Evolutionary conservation across 2,113 vertebrate genomes (phyloP).

Genomic region (Clarias magur): DNA sequence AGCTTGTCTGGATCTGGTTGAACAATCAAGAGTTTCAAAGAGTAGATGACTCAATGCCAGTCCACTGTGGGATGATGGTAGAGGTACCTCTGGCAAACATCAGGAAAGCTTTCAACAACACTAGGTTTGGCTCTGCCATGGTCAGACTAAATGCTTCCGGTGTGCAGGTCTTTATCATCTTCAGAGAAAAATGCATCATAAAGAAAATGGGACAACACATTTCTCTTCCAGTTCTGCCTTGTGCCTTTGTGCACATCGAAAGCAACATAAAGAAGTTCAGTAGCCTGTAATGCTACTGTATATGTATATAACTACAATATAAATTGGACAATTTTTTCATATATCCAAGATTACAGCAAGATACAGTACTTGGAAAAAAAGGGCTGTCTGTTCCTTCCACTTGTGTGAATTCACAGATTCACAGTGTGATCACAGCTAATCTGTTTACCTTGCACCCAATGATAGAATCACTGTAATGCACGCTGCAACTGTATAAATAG

Average conservation of each 20-base stretch:
- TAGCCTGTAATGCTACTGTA: neutral
- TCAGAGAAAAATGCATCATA: slow-evolving; percentile 56
- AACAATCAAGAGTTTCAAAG: slow-evolving; percentile 54
- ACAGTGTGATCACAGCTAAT: too few species aligned
- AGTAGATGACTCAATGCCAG: slow-evolving; percentile 54
- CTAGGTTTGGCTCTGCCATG: slow-evolving; percentile 44
- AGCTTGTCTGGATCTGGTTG: slow-evolving; percentile 40
- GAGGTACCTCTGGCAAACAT: slow-evolving; percentile 59
- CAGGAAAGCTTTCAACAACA: slow-evolving; percentile 67
- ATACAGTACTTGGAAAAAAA: too few species aligned
- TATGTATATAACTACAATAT: too few species aligned
- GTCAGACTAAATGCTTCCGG: slow-evolving; percentile 37
- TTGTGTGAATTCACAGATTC: too few species aligned
- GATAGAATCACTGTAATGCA: neutral
- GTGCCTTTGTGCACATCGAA: slow-evolving; percentile 18
- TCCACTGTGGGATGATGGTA: slow-evolving; percentile 51
- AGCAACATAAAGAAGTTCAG: neutral
- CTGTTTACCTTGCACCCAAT: too few species aligned
- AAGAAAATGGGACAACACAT: slow-evolving; percentile 25
- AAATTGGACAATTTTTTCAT: too few species aligned
- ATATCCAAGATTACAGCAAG: too few species aligned
- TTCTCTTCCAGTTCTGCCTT: neutral
- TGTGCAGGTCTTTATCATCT: slow-evolving; percentile 60
- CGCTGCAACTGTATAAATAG: neutral
- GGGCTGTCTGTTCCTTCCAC: too few species aligned